phyloP scores from a whole-genome alignment of 2,888 invertebrate genomes.

The Caenorhabditis auriculariae region DNA sequence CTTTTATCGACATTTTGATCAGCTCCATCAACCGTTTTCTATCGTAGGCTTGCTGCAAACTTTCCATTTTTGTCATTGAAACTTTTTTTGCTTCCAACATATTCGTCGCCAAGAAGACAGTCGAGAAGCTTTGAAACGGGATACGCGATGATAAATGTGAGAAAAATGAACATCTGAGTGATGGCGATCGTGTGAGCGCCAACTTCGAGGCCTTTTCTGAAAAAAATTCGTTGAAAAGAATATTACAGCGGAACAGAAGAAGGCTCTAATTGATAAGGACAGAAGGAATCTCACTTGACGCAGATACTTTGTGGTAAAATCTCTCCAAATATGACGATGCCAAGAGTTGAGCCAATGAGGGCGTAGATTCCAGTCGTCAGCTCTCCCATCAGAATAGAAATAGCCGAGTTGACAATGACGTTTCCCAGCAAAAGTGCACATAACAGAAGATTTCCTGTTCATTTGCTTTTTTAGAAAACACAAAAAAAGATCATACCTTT shows the following conservation, averaged over 20 bases:
- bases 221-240: too few species aligned
- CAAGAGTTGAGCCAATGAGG: slow-evolving; percentile 64
- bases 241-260: too few species aligned
- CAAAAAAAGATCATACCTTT: slow-evolving; percentile 69
- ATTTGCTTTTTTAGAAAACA: too few species aligned
- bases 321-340: slow-evolving; percentile 81
- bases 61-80: not conserved
- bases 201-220: slow-evolving; percentile 71
- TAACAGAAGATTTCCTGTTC: slow-evolving; percentile 83
- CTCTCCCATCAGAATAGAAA: slow-evolving; percentile 92
- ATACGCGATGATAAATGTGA: slow-evolving; percentile 77
- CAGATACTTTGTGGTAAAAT: slow-evolving; percentile 74
- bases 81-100: slow-evolving; percentile 70
- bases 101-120: slow-evolving; percentile 80
- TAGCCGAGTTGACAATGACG: slow-evolving; percentile 69
- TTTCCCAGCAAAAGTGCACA: slow-evolving; percentile 75
- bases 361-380: slow-evolving; percentile 69
- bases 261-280: not conserved
- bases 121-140: slow-evolving; percentile 72
- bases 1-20: slow-evolving; percentile 68
- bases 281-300: slow-evolving; percentile 47
- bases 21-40: slow-evolving; percentile 92
- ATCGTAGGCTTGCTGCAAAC: slow-evolving; percentile 76
- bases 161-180: slow-evolving; percentile 74
- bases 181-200: slow-evolving; percentile 48